Evolutionary conservation across 2,888 invertebrate species (phyloP).

Genomic region (Eucera pruinosa): DNA sequence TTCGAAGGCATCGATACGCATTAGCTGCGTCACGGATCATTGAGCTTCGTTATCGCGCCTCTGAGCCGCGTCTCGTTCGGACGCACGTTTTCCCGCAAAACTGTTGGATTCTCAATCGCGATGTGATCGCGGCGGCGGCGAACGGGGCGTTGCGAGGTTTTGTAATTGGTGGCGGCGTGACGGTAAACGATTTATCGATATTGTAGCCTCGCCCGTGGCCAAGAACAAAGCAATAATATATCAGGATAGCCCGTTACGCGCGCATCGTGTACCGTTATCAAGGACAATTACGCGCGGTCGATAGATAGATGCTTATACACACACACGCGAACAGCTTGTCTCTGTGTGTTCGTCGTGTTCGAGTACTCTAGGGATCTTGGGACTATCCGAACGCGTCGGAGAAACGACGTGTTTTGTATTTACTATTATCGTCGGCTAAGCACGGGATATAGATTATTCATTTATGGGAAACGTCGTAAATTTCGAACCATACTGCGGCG

Average conservation of each 20-base stretch:
- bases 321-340: no score
- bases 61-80: constrained; percentile 15
- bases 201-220: constrained; percentile 51
- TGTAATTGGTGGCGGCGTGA: constrained; percentile 62
- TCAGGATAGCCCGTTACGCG: constrained; percentile 69
- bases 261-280: constrained; percentile 73
- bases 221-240: constrained; percentile 71
- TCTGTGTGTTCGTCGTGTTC: no score
- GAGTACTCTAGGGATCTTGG: no score
- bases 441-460: no score
- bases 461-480: no score
- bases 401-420: no score
- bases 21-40: constrained; percentile 6
- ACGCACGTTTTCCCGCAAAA: constrained; percentile 21
- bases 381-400: no score
- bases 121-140: constrained; percentile 29
- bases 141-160: constrained; percentile 46
- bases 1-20: no score
- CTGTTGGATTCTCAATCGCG: constrained; percentile 33
- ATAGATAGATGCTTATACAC: constrained; percentile 43
- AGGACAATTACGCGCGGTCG: constrained; percentile 69
- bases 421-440: no score
- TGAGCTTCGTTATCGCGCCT: constrained; percentile 40
- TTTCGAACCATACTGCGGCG: no score
- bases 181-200: constrained; percentile 70